phyloP scores from a whole-genome alignment of 2,888 invertebrate genomes.

The Limnephilus lunatus region DNA sequence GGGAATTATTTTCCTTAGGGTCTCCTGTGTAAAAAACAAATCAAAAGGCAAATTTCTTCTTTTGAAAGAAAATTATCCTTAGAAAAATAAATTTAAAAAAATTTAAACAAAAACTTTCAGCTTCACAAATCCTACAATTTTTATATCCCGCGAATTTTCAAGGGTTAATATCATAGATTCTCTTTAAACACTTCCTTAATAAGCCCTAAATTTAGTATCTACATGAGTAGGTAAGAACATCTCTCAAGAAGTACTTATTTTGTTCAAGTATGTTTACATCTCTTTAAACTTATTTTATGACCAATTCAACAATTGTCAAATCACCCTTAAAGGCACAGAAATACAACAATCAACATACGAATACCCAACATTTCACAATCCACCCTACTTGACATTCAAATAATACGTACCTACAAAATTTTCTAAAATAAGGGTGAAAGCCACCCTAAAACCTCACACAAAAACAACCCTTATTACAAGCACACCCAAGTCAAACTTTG shows the following conservation, averaged over 20 bases:
- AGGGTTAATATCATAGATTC: no score
- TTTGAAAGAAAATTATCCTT: no score
- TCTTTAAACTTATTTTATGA: background rate
- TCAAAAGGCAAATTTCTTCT: no score
- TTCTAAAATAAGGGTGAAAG: background rate
- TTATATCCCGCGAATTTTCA: no score
- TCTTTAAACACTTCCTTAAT: no score
- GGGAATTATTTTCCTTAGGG: no score
- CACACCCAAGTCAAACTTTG: background rate
- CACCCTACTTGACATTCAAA: slow-evolving; percentile 17
- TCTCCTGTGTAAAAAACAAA: no score
- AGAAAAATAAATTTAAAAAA: no score
- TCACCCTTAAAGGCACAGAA: background rate
- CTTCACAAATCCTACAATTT: no score
- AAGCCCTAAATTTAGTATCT: no score
- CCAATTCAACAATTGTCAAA: background rate
- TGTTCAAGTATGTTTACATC: background rate
- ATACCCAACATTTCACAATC: background rate
- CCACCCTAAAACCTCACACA: background rate
- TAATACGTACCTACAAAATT: background rate
- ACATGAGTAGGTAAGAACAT: no score
- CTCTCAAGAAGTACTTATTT: background rate
- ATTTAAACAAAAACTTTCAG: no score
- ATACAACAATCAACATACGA: background rate
- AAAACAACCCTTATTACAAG: background rate